These are phyloP conservation scores for Therioaphis trifolii DNA, from an alignment of 2,888 invertebrate species.

Conservation along the genomic window DNA sequence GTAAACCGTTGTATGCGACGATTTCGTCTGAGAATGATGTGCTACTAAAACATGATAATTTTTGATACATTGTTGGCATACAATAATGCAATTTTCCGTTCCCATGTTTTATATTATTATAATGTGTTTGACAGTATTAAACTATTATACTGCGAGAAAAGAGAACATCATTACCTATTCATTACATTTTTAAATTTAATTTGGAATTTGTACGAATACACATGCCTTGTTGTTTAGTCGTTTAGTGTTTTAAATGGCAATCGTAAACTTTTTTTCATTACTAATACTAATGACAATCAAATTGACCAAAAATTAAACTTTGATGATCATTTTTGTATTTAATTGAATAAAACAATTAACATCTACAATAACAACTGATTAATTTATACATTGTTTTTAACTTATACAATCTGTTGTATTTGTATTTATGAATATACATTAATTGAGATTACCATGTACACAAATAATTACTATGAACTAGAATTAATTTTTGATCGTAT, in stretches of 20 bases:
- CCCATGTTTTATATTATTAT: conserved; percentile 23
- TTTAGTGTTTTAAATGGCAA: neutral
- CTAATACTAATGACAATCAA: neutral
- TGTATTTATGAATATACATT: too few relatives aligned
- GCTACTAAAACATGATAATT: neutral
- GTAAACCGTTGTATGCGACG: neutral
- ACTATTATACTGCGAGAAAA: conserved; percentile 24
- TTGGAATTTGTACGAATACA: neutral
- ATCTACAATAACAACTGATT: too few relatives aligned
- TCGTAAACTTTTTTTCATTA: neutral
- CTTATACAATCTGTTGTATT: too few relatives aligned
- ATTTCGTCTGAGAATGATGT: neutral
- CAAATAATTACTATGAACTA: neutral
- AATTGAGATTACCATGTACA: too few relatives aligned
- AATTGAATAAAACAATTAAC: neutral
- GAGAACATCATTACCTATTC: neutral
- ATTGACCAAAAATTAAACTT: neutral
- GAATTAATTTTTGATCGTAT: neutral
- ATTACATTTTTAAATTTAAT: conserved; percentile 7
- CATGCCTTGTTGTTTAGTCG: neutral
- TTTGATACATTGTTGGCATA: conserved; percentile 33
- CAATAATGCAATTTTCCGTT: conserved; percentile 23
- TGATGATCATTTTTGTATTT: neutral
- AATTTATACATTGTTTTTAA: too few relatives aligned
- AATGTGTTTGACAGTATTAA: neutral